A percentile compares a stretch with the other conserved stretches of the same genome.
Conservation (phyloP, 2,888 invertebrate species). For the Lissocephala sabroskyi region DNA sequence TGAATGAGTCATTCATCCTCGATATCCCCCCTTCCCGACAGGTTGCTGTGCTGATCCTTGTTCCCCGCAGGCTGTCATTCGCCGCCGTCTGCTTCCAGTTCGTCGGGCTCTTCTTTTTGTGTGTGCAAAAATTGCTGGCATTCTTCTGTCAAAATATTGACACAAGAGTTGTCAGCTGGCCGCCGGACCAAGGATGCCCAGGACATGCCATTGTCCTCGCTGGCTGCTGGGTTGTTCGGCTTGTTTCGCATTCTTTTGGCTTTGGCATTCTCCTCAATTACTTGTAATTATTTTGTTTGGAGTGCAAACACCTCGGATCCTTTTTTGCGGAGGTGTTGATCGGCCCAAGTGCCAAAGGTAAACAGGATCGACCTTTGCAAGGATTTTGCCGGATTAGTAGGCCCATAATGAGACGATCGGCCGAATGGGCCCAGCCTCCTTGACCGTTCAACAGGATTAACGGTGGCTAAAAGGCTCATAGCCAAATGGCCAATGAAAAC, state of each 20-base stretch:
- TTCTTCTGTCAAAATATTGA: conserved; percentile 67
- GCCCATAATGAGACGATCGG: not conserved
- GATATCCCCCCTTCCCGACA: too few species aligned
- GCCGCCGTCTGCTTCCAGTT: too few species aligned
- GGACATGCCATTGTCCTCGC: not conserved
- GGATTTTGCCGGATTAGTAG: not conserved
- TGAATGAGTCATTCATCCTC: too few species aligned
- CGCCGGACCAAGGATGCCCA: not conserved
- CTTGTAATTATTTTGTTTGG: conserved; percentile 60
- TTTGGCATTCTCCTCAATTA: conserved; percentile 30
- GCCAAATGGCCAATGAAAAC: not conserved
- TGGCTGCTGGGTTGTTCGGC: not conserved
- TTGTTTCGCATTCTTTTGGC: not conserved
- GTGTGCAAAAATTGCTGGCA: conserved; percentile 44
- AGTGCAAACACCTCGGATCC: conserved; percentile 38
- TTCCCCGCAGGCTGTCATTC: too few species aligned
- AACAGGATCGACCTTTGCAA: not conserved
- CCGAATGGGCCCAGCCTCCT: not conserved
- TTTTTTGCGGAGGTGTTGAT: not conserved
- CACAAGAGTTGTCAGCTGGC: conserved; percentile 53
- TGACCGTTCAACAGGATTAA: not conserved
- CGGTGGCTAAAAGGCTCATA: too few species aligned
- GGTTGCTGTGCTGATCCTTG: too few species aligned
- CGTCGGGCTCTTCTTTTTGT: not conserved
- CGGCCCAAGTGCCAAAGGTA: not conserved